phyloP scores from a whole-genome alignment of 1,140 invertebrate species.

The Chironomus striatipennis region DNA sequence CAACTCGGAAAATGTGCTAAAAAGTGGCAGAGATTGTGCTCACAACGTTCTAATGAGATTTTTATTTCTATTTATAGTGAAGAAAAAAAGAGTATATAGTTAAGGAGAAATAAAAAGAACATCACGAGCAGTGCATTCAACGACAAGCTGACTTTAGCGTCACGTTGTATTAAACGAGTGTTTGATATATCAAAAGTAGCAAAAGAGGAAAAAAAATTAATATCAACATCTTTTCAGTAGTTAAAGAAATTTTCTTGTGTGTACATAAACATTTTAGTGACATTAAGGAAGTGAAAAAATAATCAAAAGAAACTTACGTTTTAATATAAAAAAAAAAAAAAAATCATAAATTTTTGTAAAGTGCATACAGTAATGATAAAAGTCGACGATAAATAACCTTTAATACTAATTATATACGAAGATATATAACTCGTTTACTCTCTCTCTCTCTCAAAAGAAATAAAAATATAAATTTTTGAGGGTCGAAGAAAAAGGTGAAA shows the following conservation, averaged over 20 bases:
- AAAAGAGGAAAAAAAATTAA: background rate
- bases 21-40: background rate
- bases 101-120: background rate
- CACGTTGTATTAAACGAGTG: background rate
- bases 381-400: too few species aligned
- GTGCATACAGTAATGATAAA: background rate
- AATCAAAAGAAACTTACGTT: background rate
- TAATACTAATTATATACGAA: background rate
- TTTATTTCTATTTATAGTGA: constrained; percentile 3
- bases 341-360: background rate
- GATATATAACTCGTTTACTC: background rate
- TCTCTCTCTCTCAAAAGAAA: background rate
- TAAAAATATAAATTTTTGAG: background rate
- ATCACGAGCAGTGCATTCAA: constrained; percentile 5
- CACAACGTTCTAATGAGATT: constrained; percentile 2
- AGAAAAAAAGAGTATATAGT: background rate
- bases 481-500: background rate
- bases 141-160: background rate
- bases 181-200: background rate
- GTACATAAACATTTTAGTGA: background rate
- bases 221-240: too few species aligned
- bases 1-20: background rate
- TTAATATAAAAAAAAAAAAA: background rate
- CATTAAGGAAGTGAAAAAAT: background rate
- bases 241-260: background rate